Evolutionary conservation across 1,140 invertebrate genomes (phyloP).

Genomic region (Laodelphax striatellus): DNA sequence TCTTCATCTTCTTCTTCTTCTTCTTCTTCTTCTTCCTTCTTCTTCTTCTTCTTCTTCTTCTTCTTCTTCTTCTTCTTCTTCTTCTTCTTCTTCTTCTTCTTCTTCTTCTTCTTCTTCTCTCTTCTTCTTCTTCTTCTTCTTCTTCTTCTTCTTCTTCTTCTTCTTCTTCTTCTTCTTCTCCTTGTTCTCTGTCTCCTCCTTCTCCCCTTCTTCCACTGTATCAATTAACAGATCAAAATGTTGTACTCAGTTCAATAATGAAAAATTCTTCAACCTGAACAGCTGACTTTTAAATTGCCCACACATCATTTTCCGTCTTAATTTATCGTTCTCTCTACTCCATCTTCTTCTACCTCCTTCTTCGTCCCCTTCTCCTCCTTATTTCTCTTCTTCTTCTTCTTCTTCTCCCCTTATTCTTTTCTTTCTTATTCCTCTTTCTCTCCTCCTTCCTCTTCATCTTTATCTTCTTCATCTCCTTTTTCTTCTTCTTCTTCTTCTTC

Average conservation of each 20-base stretch:
- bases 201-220: too few relatives aligned
- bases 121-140: neutral
- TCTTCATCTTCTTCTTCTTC: neutral
- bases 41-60: neutral
- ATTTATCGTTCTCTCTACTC: neutral
- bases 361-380: neutral
- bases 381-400: neutral
- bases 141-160: neutral
- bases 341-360: neutral
- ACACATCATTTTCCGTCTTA: too few relatives aligned
- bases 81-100: neutral
- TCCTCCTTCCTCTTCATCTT: neutral
- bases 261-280: too few relatives aligned
- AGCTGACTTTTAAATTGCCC: too few relatives aligned
- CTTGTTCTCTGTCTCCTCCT: too few relatives aligned
- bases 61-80: neutral
- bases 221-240: too few relatives aligned
- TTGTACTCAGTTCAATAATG: too few relatives aligned
- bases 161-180: neutral
- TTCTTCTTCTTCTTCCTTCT: neutral
- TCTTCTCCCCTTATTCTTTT: too few relatives aligned
- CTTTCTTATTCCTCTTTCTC: too few relatives aligned
- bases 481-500: too few relatives aligned
- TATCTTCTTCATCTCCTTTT: too few relatives aligned
- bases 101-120: neutral